Percentiles rank a stretch among this genome's conserved stretches.
phyloP scores from a whole-genome alignment of 2,113 vertebrate species.

The Rafetus swinhoei region DNA sequence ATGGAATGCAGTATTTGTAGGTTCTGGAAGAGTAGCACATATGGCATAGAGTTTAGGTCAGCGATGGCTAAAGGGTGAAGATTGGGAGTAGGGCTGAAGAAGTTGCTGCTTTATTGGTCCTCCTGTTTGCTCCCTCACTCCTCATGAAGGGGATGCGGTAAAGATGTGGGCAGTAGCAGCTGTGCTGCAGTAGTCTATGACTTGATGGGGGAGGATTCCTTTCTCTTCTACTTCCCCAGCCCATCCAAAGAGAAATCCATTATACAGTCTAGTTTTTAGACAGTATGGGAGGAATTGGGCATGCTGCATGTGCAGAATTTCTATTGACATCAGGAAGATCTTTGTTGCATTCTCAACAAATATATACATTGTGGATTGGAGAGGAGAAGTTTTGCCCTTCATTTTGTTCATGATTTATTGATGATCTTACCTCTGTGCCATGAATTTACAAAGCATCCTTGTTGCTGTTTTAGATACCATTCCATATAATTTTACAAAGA shows the following conservation, averaged over 20 bases:
- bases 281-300: not conserved
- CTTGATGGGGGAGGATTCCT: not conserved
- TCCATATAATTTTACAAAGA: not conserved
- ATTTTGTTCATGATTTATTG: not conserved
- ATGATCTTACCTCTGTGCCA: not conserved
- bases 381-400: not conserved
- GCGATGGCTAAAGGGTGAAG: fast-evolving
- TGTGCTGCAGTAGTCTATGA: not conserved
- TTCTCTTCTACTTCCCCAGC: not conserved
- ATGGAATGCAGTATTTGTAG: not conserved
- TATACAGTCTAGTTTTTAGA: not conserved
- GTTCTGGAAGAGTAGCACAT: not conserved
- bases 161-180: not conserved
- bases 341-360: not conserved
- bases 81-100: not conserved
- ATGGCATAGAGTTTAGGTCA: too few species aligned
- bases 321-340: not conserved
- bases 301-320: not conserved
- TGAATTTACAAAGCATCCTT: not conserved
- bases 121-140: not conserved
- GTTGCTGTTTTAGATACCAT: not conserved
- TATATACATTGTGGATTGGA: not conserved
- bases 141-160: not conserved
- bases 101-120: not conserved
- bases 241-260: not conserved